phyloP scores from a whole-genome alignment of 2,888 invertebrate species.

The Metopia argyrocephala region DNA sequence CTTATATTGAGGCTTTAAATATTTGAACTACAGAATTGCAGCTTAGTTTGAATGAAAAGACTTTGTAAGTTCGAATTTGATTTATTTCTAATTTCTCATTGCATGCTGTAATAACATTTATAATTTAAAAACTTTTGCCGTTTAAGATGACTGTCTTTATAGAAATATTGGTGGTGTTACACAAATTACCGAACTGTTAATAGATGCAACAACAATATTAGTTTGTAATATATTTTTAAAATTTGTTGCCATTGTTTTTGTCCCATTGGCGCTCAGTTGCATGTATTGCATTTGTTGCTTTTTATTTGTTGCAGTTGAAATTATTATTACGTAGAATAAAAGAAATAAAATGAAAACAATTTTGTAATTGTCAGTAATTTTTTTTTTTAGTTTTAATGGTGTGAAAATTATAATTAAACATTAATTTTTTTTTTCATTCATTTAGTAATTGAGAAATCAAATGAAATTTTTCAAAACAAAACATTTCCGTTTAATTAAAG shows the following conservation, averaged over 20 bases:
- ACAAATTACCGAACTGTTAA: constrained; percentile 64
- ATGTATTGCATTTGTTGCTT: constrained; percentile 13
- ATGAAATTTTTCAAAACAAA: background rate
- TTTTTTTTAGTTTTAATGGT: constrained; percentile 42
- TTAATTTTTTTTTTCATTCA: constrained; percentile 28
- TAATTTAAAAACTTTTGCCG: background rate
- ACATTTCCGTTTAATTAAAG: background rate
- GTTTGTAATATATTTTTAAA: constrained; percentile 3
- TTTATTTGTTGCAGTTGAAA: constrained; percentile 9
- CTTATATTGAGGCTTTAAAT: too few relatives aligned
- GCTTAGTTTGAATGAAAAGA: too few relatives aligned
- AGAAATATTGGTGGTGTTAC: constrained; percentile 55
- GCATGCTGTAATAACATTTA: background rate
- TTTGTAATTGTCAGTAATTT: constrained; percentile 59
- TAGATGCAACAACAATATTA: constrained; percentile 29
- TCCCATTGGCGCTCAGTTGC: background rate
- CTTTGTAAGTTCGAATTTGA: too few relatives aligned
- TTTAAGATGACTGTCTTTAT: constrained; percentile 8
- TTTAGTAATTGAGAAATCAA: background rate
- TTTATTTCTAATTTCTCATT: background rate
- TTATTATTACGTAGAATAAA: constrained; percentile 43
- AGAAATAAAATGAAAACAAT: constrained; percentile 36
- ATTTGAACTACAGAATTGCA: too few relatives aligned
- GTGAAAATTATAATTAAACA: constrained; percentile 62
- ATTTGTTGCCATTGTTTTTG: background rate